These are phyloP conservation scores for Brenthis ino DNA, from an alignment of 2,888 invertebrate species.

Conservation along the genomic window DNA sequence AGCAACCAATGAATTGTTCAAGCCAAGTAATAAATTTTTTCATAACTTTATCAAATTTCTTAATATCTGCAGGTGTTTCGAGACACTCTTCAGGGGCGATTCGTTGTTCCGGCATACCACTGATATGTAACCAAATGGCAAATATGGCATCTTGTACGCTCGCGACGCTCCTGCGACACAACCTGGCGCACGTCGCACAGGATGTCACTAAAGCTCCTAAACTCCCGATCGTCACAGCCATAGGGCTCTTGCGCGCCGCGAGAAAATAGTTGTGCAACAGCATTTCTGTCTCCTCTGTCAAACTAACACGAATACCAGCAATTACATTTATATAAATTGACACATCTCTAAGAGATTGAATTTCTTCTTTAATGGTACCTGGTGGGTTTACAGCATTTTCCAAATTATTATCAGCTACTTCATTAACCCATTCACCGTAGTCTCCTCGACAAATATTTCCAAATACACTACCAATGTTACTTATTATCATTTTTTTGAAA, in stretches of 20 bases:
- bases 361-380: constrained; percentile 51
- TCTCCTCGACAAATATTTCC: constrained; percentile 68
- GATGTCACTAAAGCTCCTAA: constrained; percentile 60
- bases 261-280: constrained; percentile 66
- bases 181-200: constrained; percentile 63
- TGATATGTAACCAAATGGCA: constrained; percentile 72
- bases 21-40: constrained; percentile 67
- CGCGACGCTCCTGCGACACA: constrained; percentile 62
- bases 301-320: constrained; percentile 57
- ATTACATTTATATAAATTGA: constrained; percentile 60
- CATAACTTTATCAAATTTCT: constrained; percentile 59
- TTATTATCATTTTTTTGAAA: constrained; percentile 62
- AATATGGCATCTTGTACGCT: constrained; percentile 68
- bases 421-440: constrained; percentile 60
- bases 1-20: constrained; percentile 58
- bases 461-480: constrained; percentile 66
- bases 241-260: constrained; percentile 61
- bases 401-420: constrained; percentile 61
- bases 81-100: constrained; percentile 70
- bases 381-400: constrained; percentile 53
- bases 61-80: constrained; percentile 61
- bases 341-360: constrained; percentile 55
- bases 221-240: constrained; percentile 59
- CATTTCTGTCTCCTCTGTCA: constrained; percentile 55
- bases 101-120: constrained; percentile 66